Conservation (phyloP, 2,113 vertebrate genomes). For the Lepisosteus oculatus region DNA sequence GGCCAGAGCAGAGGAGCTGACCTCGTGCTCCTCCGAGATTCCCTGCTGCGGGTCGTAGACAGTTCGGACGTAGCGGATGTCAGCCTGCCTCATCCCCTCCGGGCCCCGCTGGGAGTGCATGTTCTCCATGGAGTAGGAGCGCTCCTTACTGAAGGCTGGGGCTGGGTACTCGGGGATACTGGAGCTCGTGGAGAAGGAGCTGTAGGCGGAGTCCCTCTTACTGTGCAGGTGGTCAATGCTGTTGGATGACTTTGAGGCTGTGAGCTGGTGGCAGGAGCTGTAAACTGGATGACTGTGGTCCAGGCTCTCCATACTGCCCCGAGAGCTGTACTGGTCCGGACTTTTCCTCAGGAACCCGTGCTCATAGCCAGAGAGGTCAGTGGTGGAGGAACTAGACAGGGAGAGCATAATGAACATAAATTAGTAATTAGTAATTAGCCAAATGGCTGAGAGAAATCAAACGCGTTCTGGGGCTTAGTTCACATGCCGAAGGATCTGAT, state of each 20-base stretch:
- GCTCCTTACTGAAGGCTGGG: conserved; percentile 66
- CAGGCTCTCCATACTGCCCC: conserved; percentile 94
- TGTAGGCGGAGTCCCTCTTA: conserved; percentile 94
- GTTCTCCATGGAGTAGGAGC: conserved; percentile 72
- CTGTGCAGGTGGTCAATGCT: conserved; percentile 92
- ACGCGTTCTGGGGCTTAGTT: no score
- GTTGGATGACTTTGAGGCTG: conserved; percentile 84
- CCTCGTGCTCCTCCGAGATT: conserved; percentile 75
- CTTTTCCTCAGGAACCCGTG: conserved; percentile 84
- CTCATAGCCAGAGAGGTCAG: conserved; percentile 80
- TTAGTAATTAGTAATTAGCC: neutral
- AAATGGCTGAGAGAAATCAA: no score
- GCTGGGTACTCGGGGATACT: conserved; percentile 84
- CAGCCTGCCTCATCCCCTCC: conserved; percentile 78
- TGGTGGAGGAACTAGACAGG: conserved; percentile 79
- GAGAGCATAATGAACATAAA: neutral
- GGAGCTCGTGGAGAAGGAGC: conserved; percentile 92
- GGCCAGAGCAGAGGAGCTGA: conserved; percentile 60
- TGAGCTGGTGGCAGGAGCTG: conserved; percentile 81
- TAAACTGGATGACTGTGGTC: conserved; percentile 75
- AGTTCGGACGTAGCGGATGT: conserved; percentile 76
- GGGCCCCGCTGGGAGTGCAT: conserved; percentile 50
- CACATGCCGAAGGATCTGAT: no score
- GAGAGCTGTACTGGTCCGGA: conserved; percentile 90
- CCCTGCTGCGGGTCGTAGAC: conserved; percentile 74